Percentiles rank a stretch among this genome's conserved stretches.
Evolutionary conservation across 2,797 vertebrate species (phyloP).

Genomic region (Gymnoscopelus braueri): DNA sequence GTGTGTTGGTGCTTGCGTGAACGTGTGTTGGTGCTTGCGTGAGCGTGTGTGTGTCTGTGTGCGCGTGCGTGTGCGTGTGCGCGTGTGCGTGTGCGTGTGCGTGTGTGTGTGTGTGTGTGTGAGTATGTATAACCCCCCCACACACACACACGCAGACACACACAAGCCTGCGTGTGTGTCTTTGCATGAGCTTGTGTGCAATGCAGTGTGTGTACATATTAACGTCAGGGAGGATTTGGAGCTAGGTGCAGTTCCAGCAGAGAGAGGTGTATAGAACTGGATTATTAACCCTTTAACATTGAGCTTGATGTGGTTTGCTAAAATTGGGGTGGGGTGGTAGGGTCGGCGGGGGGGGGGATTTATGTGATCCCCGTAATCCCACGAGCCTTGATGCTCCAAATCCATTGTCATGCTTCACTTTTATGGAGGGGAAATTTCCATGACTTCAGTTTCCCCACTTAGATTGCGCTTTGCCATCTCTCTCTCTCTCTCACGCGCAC

Average conservation of each 20-base stretch:
- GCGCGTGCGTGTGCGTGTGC: no score
- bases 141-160: no score
- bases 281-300: slow-evolving; percentile 82
- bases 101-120: no score
- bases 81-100: no score
- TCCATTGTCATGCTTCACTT: slow-evolving; percentile 82
- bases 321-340: slow-evolving; percentile 48
- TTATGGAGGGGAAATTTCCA: slow-evolving; percentile 78
- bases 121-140: no score
- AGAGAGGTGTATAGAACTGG: slow-evolving; percentile 66
- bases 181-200: not conserved
- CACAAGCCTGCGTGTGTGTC: slow-evolving; percentile 12
- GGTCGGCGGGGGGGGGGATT: slow-evolving; percentile 50
- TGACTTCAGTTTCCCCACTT: slow-evolving; percentile 77
- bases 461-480: slow-evolving; percentile 66
- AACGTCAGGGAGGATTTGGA: slow-evolving; percentile 68
- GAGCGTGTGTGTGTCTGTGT: no score
- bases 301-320: slow-evolving; percentile 76
- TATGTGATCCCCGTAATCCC: slow-evolving; percentile 79
- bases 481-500: no score
- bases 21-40: no score
- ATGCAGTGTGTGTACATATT: slow-evolving; percentile 40
- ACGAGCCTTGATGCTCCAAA: slow-evolving; percentile 79
- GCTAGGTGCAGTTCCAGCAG: slow-evolving; percentile 49
- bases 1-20: no score